Base-by-base conservation (phyloP, 2,888 invertebrate genomes). In the Pegoplata infirma region DNA sequence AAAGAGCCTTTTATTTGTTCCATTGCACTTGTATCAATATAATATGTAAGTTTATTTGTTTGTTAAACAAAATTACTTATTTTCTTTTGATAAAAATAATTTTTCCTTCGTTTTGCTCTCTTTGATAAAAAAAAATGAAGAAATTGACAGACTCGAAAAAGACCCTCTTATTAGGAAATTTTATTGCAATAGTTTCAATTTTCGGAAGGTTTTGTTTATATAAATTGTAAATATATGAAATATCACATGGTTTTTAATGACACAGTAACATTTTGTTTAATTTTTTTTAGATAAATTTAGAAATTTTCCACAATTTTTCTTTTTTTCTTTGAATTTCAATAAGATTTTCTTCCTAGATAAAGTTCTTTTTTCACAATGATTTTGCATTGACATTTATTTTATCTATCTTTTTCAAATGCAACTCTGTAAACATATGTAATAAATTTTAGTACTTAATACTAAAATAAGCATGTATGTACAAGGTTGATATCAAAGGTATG, bases 361-460 rank as follows among this genome's bases (percentile, higher is more conserved):
- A 72, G 28, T 76, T 58, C 66, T 66, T 66, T 76, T 73, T 72
- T 72, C 71, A 76, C 71, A 76, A 66, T 61, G 66, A 59, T 66
- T 73, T 71, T 61, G 64, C 66, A 75, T 23, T 76, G 76, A 72
- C 76, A 76, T 61, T 66, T 76, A 53, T 76, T 68, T 75, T 75
- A 63, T 69, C 55, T 75, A 67, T 77, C 72, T 72, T 49, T n/a
- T 49, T 3, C 25, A 32, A 72, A 63, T 72, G 8, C 76, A 77
- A 63, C 72, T 10, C 61, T 77, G 72, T 8, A 16, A 77, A 67
- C 76, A 77, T 72, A 67, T 77, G 76, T 40, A n/a, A n/a, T n/a
- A n/a, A n/a, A n/a, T n/a, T n/a, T n/a, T n/a, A n/a, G n/a, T n/a
- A n/a, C n/a, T n/a, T n/a, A n/a, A n/a, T n/a, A n/a, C n/a, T n/a